These are phyloP conservation scores for Scaptomyza tumidula DNA, from an alignment of 2,888 invertebrate species.

Conservation along the genomic window DNA sequence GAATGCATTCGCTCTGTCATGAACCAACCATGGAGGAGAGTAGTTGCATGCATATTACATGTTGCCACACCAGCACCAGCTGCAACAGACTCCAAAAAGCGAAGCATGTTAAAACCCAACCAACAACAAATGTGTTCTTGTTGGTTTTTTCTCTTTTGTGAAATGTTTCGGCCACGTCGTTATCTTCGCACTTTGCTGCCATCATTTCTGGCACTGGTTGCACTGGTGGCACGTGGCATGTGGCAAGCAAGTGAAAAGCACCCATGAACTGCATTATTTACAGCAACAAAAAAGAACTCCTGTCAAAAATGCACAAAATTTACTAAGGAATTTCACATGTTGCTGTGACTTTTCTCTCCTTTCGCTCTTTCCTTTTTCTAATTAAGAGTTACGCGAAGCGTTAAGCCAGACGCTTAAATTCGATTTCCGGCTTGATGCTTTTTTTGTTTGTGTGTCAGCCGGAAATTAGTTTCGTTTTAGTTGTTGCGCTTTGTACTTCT, in stretches of 20 bases:
- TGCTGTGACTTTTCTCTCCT: not conserved
- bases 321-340: constrained; percentile 2
- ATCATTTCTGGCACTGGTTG: constrained; percentile 40
- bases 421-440: constrained; percentile 72
- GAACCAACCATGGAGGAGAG: constrained; percentile 33
- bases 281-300: constrained; percentile 13
- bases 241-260: constrained; percentile 2
- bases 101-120: constrained; percentile 10
- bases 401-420: constrained; percentile 57
- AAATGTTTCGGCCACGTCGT: constrained; percentile 64
- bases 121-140: constrained; percentile 10
- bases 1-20: constrained; percentile 22
- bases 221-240: constrained; percentile 30
- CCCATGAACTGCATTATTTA: constrained; percentile 49
- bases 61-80: constrained; percentile 31
- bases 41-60: constrained; percentile 62
- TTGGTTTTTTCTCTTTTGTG: constrained; percentile 9
- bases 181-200: constrained; percentile 68
- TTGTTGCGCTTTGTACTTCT: constrained; percentile 36
- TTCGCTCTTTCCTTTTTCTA: constrained; percentile 34
- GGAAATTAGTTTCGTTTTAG: constrained; percentile 78
- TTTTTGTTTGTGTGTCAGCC: constrained; percentile 60
- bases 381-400: constrained; percentile 65
- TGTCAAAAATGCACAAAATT: constrained; percentile 33
- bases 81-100: constrained; percentile 25